Evolutionary conservation across 1,140 invertebrate species (phyloP), one percentile per base, ranked within the genome.

Genomic region (Trichonephila clavata): DNA sequence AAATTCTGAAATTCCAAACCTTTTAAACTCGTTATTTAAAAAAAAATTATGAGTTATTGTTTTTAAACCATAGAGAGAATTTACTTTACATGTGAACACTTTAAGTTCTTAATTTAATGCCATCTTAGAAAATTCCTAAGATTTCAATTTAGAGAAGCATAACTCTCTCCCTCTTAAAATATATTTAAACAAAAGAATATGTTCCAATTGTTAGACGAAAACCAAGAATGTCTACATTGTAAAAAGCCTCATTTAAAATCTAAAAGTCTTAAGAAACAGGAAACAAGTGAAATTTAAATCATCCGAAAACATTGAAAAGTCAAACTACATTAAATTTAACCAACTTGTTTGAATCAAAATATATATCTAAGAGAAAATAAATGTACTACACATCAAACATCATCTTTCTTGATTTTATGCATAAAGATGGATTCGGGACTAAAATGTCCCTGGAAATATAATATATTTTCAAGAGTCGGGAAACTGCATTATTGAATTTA

Each of bases 401-500:
- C 27, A 20, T 77, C 71, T 27, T 32, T 77, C 0, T 21, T 20
- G 16, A 20, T 32, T 77, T 32, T 77, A 77, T 77, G 16, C 3
- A 77, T 39, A 77, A 77, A 77, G 32, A 77, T 18, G 27, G 71
- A 14, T 77, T 77, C 18, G 27, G 13, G 32, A 77, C 10, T 77
- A 32, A 39, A 77, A 39, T 77, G 16, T 77, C 27, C 14, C 27
- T 18, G 27, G 27, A 68, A 24, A 77, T 18, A 77, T 18, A 77
- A 18, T 77, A 32, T 77, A 39, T 77, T 77, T 77, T 32, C 14
- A 32, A 77, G 6, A 39, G 27, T 4, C 14, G 27, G 27, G 27
- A 77, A 77, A 32, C 32, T 16, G 18, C 71, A 32, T 77, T 77
- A 77, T 77, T 84, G 83, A 60, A 84, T 89, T 71, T 68, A 77